phyloP scores from a whole-genome alignment of 2,888 invertebrate species.

The Cataglyphis altisquamis region DNA sequence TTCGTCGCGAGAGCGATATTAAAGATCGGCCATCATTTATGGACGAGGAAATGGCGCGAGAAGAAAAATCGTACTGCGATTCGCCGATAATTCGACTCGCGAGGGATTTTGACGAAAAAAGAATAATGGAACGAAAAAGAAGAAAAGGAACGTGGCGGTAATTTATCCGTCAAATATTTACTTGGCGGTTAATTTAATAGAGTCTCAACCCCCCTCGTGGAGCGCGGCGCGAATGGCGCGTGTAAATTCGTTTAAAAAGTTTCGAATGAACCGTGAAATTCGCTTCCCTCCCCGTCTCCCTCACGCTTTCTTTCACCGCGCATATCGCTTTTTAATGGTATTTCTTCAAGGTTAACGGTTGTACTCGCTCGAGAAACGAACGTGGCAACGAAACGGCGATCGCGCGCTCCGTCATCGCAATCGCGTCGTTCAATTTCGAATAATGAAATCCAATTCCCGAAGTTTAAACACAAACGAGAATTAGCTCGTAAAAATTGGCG shows the following conservation, averaged over 20 bases:
- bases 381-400: slow-evolving; percentile 48
- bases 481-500: neutral
- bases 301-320: slow-evolving; percentile 36
- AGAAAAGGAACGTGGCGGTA: neutral
- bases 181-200: slow-evolving; percentile 75
- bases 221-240: slow-evolving; percentile 63
- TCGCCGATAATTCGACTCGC: slow-evolving; percentile 57
- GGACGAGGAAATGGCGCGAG: neutral
- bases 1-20: neutral
- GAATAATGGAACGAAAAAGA: slow-evolving; percentile 28
- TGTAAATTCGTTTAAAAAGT: slow-evolving; percentile 76
- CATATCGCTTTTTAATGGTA: slow-evolving; percentile 61
- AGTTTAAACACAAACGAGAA: slow-evolving; percentile 23
- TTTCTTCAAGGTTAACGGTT: slow-evolving; percentile 63
- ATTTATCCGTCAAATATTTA: slow-evolving; percentile 74
- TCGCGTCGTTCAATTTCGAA: slow-evolving; percentile 61
- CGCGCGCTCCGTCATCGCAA: slow-evolving; percentile 36
- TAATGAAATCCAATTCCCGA: slow-evolving; percentile 61
- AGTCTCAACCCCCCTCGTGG: slow-evolving; percentile 66
- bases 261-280: slow-evolving; percentile 83
- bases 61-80: neutral
- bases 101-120: neutral
- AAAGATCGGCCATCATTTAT: neutral
- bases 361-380: slow-evolving; percentile 60
- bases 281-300: slow-evolving; percentile 63